Evolutionary conservation across 2,797 vertebrate genomes (phyloP).

Genomic region (Miichthys miiuy): DNA sequence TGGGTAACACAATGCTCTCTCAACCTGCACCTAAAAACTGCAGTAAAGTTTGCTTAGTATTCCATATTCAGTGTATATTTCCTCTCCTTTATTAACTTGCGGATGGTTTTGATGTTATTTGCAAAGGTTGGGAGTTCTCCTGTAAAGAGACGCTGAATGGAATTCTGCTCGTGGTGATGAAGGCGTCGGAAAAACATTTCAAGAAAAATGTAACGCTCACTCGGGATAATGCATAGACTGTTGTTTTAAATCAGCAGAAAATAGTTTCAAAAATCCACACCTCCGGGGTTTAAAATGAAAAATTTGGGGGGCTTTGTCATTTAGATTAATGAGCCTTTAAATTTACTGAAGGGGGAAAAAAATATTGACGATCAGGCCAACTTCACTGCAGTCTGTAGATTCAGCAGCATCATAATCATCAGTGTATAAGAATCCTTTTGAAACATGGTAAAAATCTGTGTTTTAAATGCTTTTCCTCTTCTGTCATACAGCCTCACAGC

Average conservation of each 20-base stretch:
- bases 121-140: neutral
- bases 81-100: neutral
- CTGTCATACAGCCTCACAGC: neutral
- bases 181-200: neutral
- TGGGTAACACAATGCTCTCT: neutral
- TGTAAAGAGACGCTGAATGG: neutral
- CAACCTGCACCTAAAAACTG: neutral
- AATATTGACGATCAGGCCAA: neutral
- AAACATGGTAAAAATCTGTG: neutral
- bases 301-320: neutral
- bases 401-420: neutral
- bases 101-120: neutral
- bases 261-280: neutral
- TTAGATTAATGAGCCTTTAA: neutral
- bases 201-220: constrained; percentile 7
- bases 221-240: neutral
- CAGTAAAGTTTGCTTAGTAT: neutral
- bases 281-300: no score
- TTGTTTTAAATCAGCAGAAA: neutral
- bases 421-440: neutral
- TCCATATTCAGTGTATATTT: neutral
- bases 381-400: neutral
- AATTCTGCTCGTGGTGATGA: neutral
- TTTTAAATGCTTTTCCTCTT: neutral
- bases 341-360: neutral